Conservation (phyloP, 2,888 invertebrate genomes). For the Amphipyra berbera region DNA sequence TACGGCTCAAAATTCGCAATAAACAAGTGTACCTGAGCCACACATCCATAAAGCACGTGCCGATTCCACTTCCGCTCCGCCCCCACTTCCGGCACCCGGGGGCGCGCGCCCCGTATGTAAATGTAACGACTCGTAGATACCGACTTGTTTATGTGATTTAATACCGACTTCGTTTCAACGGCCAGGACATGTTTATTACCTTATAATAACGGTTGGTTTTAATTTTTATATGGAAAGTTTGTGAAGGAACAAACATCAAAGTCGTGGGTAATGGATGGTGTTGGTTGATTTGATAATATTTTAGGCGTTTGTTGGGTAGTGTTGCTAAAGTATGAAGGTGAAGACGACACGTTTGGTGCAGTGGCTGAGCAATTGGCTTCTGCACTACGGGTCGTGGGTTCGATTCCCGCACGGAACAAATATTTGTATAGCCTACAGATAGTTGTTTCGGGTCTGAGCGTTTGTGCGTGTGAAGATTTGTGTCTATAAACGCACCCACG, state of each 20-base stretch:
- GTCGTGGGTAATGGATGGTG: neutral
- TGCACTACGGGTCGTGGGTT: too few species aligned
- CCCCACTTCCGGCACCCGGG: slow-evolving; percentile 47
- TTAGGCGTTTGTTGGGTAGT: neutral
- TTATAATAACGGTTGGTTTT: slow-evolving; percentile 50
- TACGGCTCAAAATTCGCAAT: slow-evolving; percentile 49
- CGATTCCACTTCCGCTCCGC: slow-evolving; percentile 57
- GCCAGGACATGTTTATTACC: slow-evolving; percentile 52
- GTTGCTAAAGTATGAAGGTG: neutral
- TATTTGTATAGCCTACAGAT: too few species aligned
- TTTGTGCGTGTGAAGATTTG: too few species aligned
- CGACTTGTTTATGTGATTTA: slow-evolving; percentile 65
- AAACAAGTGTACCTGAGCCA: slow-evolving; percentile 53
- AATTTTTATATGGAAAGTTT: slow-evolving; percentile 44
- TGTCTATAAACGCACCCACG: too few species aligned
- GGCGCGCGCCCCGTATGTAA: slow-evolving; percentile 62
- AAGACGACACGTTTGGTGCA: too few species aligned
- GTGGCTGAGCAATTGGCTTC: too few species aligned
- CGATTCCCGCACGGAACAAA: too few species aligned
- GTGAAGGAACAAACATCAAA: neutral
- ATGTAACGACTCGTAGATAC: slow-evolving; percentile 56
- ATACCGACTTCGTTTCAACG: slow-evolving; percentile 56
- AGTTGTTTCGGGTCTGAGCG: too few species aligned
- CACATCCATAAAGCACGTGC: slow-evolving; percentile 59
- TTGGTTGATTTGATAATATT: neutral